Base-by-base conservation (phyloP, 2,888 invertebrate species). In the Anticlea derivata region DNA sequence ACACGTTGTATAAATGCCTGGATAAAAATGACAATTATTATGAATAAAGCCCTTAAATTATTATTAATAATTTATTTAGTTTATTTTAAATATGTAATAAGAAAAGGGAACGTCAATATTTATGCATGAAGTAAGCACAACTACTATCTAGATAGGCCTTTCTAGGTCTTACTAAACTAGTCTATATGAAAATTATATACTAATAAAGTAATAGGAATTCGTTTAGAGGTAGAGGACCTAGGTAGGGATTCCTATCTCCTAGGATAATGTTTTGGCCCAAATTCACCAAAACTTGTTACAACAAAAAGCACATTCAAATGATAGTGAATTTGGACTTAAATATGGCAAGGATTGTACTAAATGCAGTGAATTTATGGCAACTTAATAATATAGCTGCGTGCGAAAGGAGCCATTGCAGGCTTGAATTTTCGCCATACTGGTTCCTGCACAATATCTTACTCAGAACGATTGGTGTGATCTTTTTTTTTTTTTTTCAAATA, bases 211-310 rank as follows among this genome's bases (percentile, higher is more conserved):
- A 30, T 53, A 44, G 26, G 23, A 48, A 63, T 66, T 54, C 24
- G 48, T 58, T 60, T 54, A 60, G 66, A 69, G 66, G 66, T 69
- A 75, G 73, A 68, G 68, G 66, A 70, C 66, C 69, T 61, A 68
- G 65, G 65, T 58, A 62, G 48, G 43, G 43, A 35, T 41, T 51
- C 38, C 56, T 61, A n/a, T n/a, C n/a, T n/a, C n/a, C n/a, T 63
- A 60, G 62, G 10, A 1, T 10, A 11, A 22, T 27, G 8, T 26
- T 34, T 24, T 5, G 10, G 5, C 17, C 24, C 48, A 47, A 31
- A 5, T 29, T 12, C 31, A 31, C n/a, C 7, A 23, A 35, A 17
- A 17, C 17, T 4, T 5, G 10, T 11, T 12, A 4, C 4, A n/a
- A 7, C 17, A 17, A 17, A 2, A 17, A 17, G 17, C 17, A 17